Evolutionary conservation across 2,888 invertebrate genomes (phyloP).

Genomic region (Troides oblongomaculatus): DNA sequence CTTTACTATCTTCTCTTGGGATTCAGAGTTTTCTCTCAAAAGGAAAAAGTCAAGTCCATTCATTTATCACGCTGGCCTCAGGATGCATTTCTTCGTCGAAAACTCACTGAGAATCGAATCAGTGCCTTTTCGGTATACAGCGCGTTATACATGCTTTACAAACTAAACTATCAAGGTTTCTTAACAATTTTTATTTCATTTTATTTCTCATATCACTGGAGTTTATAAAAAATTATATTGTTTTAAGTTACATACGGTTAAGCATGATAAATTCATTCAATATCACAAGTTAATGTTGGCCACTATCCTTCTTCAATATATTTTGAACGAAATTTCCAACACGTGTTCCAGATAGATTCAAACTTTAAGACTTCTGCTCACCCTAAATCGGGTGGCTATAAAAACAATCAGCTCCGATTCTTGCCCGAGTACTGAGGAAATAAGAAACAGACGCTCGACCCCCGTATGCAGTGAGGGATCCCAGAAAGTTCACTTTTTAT

Average conservation of each 20-base stretch:
- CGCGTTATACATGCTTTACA: too few relatives aligned
- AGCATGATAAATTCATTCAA: conserved; percentile 11
- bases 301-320: conserved; percentile 16
- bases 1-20: too few relatives aligned
- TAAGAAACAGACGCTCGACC: conserved; percentile 66
- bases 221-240: too few relatives aligned
- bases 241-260: not conserved
- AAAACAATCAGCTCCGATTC: conserved; percentile 72
- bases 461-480: conserved; percentile 45
- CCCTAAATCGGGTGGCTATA: conserved; percentile 54
- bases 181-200: too few relatives aligned
- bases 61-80: too few relatives aligned
- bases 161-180: too few relatives aligned
- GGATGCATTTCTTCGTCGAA: too few relatives aligned
- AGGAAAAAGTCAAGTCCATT: too few relatives aligned
- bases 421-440: conserved; percentile 51
- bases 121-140: too few relatives aligned
- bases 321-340: conserved; percentile 44
- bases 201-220: too few relatives aligned
- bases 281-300: conserved; percentile 7
- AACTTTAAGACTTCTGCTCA: conserved; percentile 52
- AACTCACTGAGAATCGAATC: too few relatives aligned
- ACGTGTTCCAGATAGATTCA: conserved; percentile 63
- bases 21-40: too few relatives aligned
- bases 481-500: conserved; percentile 68